A percentile compares a stretch with the other conserved stretches of the same genome.
Conservation (phyloP, 2,888 invertebrate genomes). For the Lochmaea capreae region DNA sequence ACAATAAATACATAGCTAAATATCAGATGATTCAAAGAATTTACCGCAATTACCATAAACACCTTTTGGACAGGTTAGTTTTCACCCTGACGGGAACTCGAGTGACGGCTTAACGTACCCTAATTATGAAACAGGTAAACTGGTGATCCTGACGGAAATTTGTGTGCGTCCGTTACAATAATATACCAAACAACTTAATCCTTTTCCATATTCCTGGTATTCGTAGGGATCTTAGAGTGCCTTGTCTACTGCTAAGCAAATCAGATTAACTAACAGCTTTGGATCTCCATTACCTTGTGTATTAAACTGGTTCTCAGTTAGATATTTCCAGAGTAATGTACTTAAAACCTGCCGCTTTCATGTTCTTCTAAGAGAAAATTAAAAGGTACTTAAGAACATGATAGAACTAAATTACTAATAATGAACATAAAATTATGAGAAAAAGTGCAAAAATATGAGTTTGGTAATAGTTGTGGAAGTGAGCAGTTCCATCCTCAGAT, state of each 20-base stretch:
- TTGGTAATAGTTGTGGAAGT: too few species aligned
- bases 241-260: constrained; percentile 27
- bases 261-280: constrained; percentile 36
- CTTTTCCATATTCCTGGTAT: constrained; percentile 13
- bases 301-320: constrained; percentile 33
- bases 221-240: constrained; percentile 13
- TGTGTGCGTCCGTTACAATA: too few species aligned
- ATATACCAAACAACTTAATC: constrained; percentile 8
- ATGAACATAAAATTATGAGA: not conserved
- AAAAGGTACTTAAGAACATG: not conserved
- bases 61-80: too few species aligned
- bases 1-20: too few species aligned
- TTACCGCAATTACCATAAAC: too few species aligned
- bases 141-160: too few species aligned
- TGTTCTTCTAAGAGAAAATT: not conserved
- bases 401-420: not conserved
- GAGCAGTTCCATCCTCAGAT: too few species aligned
- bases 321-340: constrained; percentile 8
- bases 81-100: too few species aligned
- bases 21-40: too few species aligned
- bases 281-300: constrained; percentile 35
- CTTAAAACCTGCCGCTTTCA: not conserved
- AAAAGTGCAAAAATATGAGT: too few species aligned
- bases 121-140: too few species aligned
- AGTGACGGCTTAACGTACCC: too few species aligned